These are phyloP conservation scores for Bombus superbus DNA, from an alignment of 1,140 invertebrate species.

Conservation along the genomic window DNA sequence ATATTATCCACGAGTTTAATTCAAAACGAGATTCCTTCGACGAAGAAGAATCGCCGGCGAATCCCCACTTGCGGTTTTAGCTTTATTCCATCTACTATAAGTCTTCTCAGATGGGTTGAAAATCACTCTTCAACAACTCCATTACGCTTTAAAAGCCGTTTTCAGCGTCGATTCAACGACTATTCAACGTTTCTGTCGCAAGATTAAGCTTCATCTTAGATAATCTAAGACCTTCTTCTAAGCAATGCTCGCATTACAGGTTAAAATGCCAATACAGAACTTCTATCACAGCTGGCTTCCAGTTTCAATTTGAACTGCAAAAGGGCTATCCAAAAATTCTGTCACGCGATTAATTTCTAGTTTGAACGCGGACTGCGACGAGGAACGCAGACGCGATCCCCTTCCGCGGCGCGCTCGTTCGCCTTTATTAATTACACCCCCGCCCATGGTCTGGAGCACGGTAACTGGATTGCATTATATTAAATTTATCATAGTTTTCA, in stretches of 20 bases:
- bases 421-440: slow-evolving; percentile 60
- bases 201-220: background rate
- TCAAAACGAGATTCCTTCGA: background rate
- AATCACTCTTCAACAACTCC: background rate
- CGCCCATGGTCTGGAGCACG: background rate
- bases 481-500: slow-evolving; percentile 70
- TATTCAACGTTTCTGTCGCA: background rate
- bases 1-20: background rate
- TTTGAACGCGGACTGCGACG: background rate
- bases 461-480: slow-evolving; percentile 66
- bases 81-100: background rate
- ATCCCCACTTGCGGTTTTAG: background rate
- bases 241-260: too few relatives aligned
- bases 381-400: background rate
- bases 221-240: background rate
- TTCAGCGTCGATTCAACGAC: background rate
- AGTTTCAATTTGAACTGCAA: too few relatives aligned
- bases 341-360: background rate
- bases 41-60: background rate
- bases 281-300: too few relatives aligned
- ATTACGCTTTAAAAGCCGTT: background rate
- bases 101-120: background rate
- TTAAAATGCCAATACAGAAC: too few relatives aligned
- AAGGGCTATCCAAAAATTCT: background rate
- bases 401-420: slow-evolving; percentile 9